These are phyloP conservation scores for Aporophyla nigra DNA, from an alignment of 2,888 invertebrate genomes.

Conservation along the genomic window DNA sequence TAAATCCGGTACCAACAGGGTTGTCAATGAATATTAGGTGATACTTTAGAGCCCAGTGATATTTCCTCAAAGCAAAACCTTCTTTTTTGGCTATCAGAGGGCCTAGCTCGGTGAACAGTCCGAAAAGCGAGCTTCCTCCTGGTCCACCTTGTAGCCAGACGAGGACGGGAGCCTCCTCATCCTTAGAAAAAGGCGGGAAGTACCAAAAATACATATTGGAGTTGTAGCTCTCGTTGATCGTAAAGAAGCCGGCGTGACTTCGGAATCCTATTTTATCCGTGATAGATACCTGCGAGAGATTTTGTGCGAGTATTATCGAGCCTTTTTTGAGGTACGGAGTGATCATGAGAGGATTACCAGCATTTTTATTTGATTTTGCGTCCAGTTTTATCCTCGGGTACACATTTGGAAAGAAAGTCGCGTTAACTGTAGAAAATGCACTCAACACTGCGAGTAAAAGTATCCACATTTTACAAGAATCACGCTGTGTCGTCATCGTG, in stretches of 20 bases:
- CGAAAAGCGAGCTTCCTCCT: slow-evolving; percentile 90
- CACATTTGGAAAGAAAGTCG: slow-evolving; percentile 75
- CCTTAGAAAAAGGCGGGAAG: slow-evolving; percentile 89
- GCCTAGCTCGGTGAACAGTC: slow-evolving; percentile 91
- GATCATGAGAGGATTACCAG: slow-evolving; percentile 89
- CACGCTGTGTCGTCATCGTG: slow-evolving; percentile 1
- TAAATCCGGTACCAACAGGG: slow-evolving; percentile 92
- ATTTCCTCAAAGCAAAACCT: slow-evolving; percentile 82
- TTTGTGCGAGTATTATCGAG: slow-evolving; percentile 85
- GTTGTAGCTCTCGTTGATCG: slow-evolving; percentile 90
- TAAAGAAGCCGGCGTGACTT: slow-evolving; percentile 92
- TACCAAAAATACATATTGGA: slow-evolving; percentile 93
- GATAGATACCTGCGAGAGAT: slow-evolving; percentile 80
- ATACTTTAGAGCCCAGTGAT: slow-evolving; percentile 91
- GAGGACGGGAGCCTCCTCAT: slow-evolving; percentile 85
- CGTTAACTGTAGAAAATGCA: slow-evolving; percentile 41
- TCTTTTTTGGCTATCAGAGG: slow-evolving; percentile 87
- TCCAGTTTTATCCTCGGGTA: slow-evolving; percentile 82
- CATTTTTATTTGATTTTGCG: slow-evolving; percentile 66
- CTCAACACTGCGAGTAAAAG: slow-evolving; percentile 27
- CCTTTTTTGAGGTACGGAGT: slow-evolving; percentile 91
- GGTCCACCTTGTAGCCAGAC: slow-evolving; percentile 92
- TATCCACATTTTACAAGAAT: slow-evolving; percentile 18
- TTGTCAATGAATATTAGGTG: slow-evolving; percentile 92
- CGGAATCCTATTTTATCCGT: slow-evolving; percentile 82